Evolutionary conservation across 2,888 invertebrate genomes (phyloP), one percentile per base, ranked within the genome.

Genomic region (Acrobasis consociella): DNA sequence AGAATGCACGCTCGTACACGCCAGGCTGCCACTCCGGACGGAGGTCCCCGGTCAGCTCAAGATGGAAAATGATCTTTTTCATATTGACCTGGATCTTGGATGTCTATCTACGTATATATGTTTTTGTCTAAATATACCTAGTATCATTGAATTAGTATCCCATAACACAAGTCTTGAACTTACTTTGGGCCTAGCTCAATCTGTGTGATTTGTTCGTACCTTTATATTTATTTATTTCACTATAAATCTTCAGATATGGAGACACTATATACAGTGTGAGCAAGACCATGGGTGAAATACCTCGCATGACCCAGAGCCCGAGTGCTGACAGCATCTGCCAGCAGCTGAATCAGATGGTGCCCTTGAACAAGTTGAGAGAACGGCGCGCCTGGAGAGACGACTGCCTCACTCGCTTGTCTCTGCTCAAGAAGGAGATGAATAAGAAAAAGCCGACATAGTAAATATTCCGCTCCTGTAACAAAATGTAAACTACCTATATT

Each of bases 341-440:
- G 38, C 96, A 97, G 77, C 84, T 98, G 58, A 95, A 96, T 74
- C 90, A 93, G 9, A 94, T 95, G 86, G 95, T 96, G 37, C 97
- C 98, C 0, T 68, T 97, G 39, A 95, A 97, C 31, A 94, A 95
- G 72, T 86, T 98, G 61, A 94, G 93, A 62, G 95, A 96, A 64
- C 89, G 97, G 67, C 94, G 97, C 37, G 94, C 94, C 0, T 98
- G 97, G 96, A 93, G 98, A 17, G 98, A 98, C 78, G 93, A 95
- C 42, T 96, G 97, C 69, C 93, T 98, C 17, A 97, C 97, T 0
- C 95, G 96, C 65, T 91, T 98, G 11, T 95, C 97, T 31, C 87
- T 96, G 64, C 90, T 98, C 62, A 98, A 98, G 83, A 95, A 95
- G 69, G 94, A 96, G 76, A 93, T 96, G 85, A 93, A 94, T 64